Evolutionary conservation across 2,888 invertebrate genomes (phyloP), one percentile per base, ranked within the genome.

Genomic region (Ceramica pisi): DNA sequence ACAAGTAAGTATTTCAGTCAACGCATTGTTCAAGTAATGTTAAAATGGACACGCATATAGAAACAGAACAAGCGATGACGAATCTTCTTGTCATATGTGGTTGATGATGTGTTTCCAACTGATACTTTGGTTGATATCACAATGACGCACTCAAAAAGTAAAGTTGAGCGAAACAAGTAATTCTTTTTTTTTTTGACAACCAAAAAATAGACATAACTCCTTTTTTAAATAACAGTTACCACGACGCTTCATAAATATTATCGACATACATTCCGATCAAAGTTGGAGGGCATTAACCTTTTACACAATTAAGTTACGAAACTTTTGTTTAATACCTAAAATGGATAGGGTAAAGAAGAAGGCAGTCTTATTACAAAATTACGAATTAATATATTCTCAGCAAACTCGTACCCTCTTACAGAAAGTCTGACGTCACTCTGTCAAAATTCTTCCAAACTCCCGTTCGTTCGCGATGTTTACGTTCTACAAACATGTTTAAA

Each of bases 401-500:
- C 48, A 65, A 76, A 78, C 35, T 78, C 67, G 31, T 53, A 48
- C 46, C 35, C 59, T 44, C 51, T 61, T 41, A 51, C 50, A 16
- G 21, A 66, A 78, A 71, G 23, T 69, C 53, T 41, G 41, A 67
- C 85, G 38, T 41, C 51, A 63, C 35, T 65, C 56, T 71, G 80
- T 85, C 71, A 71, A 77, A 80, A 71, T 75, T 76, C 61, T 67
- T 74, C 19, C 65, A n/a, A 75, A 84, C 57, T 67, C 46, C 26
- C 50, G 44, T 60, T 64, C 56, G n/a, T 73, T 67, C 57, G 31
- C 56, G 31, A 68, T 73, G 63, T 75, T 76, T 64, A 41, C 67
- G 57, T 71, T 80, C 23, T 48, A 69, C 76, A 67, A 79, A 82
- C 73, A 75, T 74, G 71, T 71, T 83, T 66, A 80, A 81, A 80